Base-by-base conservation (phyloP, 2,888 invertebrate species). In the Coecobrya sp. region DNA sequence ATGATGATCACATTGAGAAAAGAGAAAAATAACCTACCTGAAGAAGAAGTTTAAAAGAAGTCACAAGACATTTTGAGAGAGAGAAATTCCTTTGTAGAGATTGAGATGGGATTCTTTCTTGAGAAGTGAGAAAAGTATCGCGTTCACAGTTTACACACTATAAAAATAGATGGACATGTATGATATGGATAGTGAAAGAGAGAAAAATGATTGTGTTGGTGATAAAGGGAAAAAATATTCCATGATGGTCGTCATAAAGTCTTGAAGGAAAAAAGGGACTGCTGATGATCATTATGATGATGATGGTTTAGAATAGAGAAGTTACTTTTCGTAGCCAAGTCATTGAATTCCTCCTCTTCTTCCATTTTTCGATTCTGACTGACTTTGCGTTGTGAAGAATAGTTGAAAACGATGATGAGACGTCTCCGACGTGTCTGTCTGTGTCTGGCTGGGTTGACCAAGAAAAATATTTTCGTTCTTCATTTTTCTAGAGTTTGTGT, bases 11-110 rank as follows among this genome's bases (percentile, higher is more conserved):
- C 7, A 7, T 36, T 36, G 36, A 36, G 36, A 36, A 7, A 36
- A 36, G 36, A 36, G 7, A 36, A 36, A 36, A 36, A 36, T 36
- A 36, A 70, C 55, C 86, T 81, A 65, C 52, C 42, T 49, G 62
- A 81, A 68, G 59, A 73, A 68, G 81, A 86, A 89, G 89, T 36
- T 36, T 86, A 62, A 84, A 92, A 89, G 92, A 22, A 25, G 89
- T 92, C 91, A 93, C 89, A 92, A 84, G 86, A 8, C 1, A 52
- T 11, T 36, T 3, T 19, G 52, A 13, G 27, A 76, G 79, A 25
- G 45, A 79, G 45, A 81, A 59, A 59, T 55, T 82, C 42, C 30
- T 36, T 36, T 36, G 36, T 36, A 36, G 36, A 2, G 36, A 36
- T 36, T 36, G 36, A 30, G 42, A n/a, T 13, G 19, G 73, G 7